Evolutionary conservation across 2,888 invertebrate species (phyloP).

Genomic region (Harpalus rufipes): DNA sequence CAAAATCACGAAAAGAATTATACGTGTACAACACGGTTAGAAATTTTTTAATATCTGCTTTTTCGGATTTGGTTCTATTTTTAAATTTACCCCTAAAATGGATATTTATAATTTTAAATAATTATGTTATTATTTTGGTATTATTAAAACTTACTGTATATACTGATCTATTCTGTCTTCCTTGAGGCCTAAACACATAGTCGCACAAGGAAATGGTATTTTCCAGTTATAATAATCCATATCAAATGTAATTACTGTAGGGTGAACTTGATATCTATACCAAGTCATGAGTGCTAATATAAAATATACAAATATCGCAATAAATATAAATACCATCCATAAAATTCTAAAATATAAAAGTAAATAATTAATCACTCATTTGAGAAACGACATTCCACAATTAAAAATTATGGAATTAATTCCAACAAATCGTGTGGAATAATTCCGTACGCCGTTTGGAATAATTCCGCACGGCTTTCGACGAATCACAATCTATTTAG

Average conservation of each 20-base stretch:
- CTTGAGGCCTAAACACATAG: conserved; percentile 72
- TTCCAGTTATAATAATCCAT: conserved; percentile 72
- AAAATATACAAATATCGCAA: conserved; percentile 69
- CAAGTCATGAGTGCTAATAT: conserved; percentile 70
- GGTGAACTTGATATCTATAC: conserved; percentile 72
- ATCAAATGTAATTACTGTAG: conserved; percentile 72
- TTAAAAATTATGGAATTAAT: too few relatives aligned
- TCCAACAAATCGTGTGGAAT: too few relatives aligned
- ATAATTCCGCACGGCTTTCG: too few relatives aligned
- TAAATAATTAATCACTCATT: too few relatives aligned
- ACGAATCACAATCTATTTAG: too few relatives aligned
- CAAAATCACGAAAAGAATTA: conserved; percentile 39
- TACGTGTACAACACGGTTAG: conserved; percentile 18
- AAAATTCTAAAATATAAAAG: conserved; percentile 70
- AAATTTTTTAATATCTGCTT: conserved; percentile 26
- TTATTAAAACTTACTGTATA: conserved; percentile 30
- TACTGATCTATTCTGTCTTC: conserved; percentile 26
- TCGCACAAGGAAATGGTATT: conserved; percentile 72
- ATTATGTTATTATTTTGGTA: too few relatives aligned
- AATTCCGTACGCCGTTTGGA: too few relatives aligned
- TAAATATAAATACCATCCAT: conserved; percentile 71
- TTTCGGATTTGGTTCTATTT: conserved; percentile 14
- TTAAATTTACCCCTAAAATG: conserved; percentile 18
- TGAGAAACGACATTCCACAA: too few relatives aligned
- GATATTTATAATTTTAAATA: conserved; percentile 12